Evolutionary conservation across 1,140 invertebrate genomes (phyloP).

Genomic region (Ditylenchus dipsaci): DNA sequence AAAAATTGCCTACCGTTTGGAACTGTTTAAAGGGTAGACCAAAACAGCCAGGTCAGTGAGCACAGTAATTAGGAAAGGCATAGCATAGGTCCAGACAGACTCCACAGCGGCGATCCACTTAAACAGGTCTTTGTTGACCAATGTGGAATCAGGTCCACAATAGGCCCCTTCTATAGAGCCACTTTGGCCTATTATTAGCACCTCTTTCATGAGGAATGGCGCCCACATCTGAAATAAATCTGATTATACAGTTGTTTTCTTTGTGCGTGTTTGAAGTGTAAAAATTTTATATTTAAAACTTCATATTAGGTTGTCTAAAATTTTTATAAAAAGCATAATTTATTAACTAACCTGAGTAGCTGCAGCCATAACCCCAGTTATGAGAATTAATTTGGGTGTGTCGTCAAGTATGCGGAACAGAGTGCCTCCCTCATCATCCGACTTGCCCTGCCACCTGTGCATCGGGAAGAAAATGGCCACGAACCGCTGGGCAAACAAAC

Average conservation of each 20-base stretch:
- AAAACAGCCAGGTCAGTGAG: conserved; percentile 31
- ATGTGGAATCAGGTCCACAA: conserved; percentile 24
- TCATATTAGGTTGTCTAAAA: background rate
- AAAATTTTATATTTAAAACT: too few relatives aligned
- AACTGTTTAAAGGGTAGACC: conserved; percentile 17
- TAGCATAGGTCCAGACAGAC: conserved; percentile 28
- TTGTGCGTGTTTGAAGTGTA: too few relatives aligned
- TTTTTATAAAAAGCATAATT: background rate
- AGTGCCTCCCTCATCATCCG: conserved; percentile 1
- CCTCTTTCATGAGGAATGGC: conserved; percentile 24
- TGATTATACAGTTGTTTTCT: background rate
- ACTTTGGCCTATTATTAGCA: background rate
- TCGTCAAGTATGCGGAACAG: conserved; percentile 20
- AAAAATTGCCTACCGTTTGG: conserved; percentile 24
- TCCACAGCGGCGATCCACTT: conserved; percentile 36
- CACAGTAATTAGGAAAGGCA: conserved; percentile 35
- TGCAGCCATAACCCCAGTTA: conserved; percentile 24
- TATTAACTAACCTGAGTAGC: conserved; percentile 22
- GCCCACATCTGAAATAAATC: conserved; percentile 19
- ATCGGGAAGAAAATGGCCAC: conserved; percentile 36
- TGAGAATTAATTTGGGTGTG: conserved; percentile 18
- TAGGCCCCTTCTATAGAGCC: background rate
- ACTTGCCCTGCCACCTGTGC: conserved; percentile 13
- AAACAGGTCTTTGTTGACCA: conserved; percentile 25
- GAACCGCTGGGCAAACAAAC: conserved; percentile 28